Evolutionary conservation across 2,888 invertebrate species (phyloP), one percentile per base, ranked within the genome.

Genomic region (Congeria kusceri): DNA sequence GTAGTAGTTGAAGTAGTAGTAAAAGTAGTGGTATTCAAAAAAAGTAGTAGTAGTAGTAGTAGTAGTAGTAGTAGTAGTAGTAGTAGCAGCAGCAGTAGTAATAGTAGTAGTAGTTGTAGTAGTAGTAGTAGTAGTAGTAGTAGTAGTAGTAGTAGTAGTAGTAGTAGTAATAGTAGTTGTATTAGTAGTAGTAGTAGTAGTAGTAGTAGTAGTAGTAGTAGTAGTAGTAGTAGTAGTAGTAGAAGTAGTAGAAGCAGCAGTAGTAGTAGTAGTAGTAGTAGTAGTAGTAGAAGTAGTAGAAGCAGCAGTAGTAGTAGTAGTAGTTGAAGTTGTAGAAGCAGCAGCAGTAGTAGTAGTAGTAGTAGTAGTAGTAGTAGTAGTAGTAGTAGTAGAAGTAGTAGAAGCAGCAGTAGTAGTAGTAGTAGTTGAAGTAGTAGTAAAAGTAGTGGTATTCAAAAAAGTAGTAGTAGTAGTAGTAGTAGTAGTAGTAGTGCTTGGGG

Each of bases 201-300:
- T 15, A 56, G n/a, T 56, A 56, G n/a, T 5, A 56, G n/a, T 15
- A 56, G 56, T 18, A 56, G 5, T 15, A 56, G 3, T 15, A 56
- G 56, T 15, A 56, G 56, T 56, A 56, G 56, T 56, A 56, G 56
- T 56, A 56, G n/a, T 56, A 56, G 56, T 7, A 56, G 56, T 56
- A 56, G 56, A 15, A 56, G 9, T 56, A 7, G 1, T 56, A 25
- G 27, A 15, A 7, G 56, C n/a, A 56, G 56, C 11, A 56, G 1
- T 56, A 27, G 56, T 56, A 56, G 3, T 4, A 15, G 56, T 15
- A 56, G 3, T 7, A 7, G 56, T 7, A 7, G 56, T 7, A 27
- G 23, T 5, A 4, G 23, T 5, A 27, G 39, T 9, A 9, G 39
- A 11, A 39, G 3, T 39, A 39, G 39, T 39, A 39, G 39, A 7